Evolutionary conservation across 2,797 vertebrate species (phyloP).

Genomic region (Echeneis naucrates): DNA sequence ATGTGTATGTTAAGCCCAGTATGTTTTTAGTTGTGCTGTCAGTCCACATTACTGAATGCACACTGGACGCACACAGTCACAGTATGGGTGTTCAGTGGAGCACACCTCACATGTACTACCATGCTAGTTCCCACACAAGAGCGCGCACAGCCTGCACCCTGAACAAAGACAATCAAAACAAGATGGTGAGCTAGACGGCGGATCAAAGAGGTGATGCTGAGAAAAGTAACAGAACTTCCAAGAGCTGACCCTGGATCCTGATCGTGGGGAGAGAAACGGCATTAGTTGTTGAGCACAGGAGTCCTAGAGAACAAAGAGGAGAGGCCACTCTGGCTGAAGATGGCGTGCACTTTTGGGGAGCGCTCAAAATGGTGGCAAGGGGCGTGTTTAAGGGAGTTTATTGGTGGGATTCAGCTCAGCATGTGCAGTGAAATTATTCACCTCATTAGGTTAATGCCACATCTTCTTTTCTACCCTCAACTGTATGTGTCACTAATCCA

Average conservation of each 20-base stretch:
- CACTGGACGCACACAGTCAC: conserved; percentile 19
- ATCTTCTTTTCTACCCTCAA: conserved; percentile 37
- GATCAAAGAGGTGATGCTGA: background rate
- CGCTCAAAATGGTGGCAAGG: conserved; percentile 58
- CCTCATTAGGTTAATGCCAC: conserved; percentile 68
- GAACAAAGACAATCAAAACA: conserved; percentile 41
- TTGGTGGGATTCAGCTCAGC: conserved; percentile 26
- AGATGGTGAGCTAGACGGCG: background rate
- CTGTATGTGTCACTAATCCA: conserved; percentile 23
- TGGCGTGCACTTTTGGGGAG: background rate
- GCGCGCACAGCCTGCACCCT: background rate
- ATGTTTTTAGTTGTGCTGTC: conserved; percentile 30
- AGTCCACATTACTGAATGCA: conserved; percentile 51
- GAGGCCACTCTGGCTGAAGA: background rate
- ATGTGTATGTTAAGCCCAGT: conserved; percentile 1
- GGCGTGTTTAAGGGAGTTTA: conserved; percentile 4
- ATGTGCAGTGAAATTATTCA: conserved; percentile 57
- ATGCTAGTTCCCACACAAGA: conserved; percentile 1
- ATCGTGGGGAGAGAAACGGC: background rate
- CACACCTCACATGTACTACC: conserved; percentile 47
- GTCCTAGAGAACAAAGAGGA: conserved; percentile 22
- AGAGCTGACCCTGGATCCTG: background rate
- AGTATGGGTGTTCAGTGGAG: conserved; percentile 12
- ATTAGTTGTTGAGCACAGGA: background rate
- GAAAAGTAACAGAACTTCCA: background rate